A percentile compares a stretch with the other conserved stretches of the same genome.
These are phyloP conservation scores for Volucella inanis DNA, from an alignment of 2,888 invertebrate species.

Conservation along the genomic window DNA sequence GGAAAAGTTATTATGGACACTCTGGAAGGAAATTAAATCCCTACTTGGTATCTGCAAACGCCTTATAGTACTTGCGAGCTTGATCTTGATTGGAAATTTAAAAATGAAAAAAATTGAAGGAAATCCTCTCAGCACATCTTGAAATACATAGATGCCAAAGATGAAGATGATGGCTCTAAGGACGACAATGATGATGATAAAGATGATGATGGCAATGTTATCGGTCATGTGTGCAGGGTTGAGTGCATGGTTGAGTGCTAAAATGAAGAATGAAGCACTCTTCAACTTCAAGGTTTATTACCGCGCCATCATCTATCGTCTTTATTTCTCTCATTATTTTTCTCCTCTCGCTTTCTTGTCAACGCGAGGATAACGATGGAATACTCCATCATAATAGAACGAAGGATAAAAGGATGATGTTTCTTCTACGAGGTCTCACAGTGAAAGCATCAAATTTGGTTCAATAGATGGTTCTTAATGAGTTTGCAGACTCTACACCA, in stretches of 20 bases:
- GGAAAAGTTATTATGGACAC: constrained; percentile 64
- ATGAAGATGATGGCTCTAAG: too few relatives aligned
- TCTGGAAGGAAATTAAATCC: constrained; percentile 65
- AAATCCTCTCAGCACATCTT: constrained; percentile 48
- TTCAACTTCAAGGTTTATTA: constrained; percentile 66
- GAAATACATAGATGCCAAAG: constrained; percentile 33
- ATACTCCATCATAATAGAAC: background rate
- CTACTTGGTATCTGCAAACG: constrained; percentile 62
- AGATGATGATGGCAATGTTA: constrained; percentile 37
- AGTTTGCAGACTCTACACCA: constrained; percentile 58
- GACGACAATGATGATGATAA: too few relatives aligned
- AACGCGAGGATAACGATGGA: constrained; percentile 26
- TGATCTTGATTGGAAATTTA: constrained; percentile 64
- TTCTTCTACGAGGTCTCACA: background rate
- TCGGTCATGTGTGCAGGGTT: constrained; percentile 57
- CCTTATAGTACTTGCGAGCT: constrained; percentile 21
- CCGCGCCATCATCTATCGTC: constrained; percentile 67
- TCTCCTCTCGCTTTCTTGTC: constrained; percentile 51
- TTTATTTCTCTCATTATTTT: constrained; percentile 72
- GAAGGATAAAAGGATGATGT: background rate
- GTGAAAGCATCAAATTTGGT: constrained; percentile 48
- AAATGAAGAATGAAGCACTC: constrained; percentile 59
- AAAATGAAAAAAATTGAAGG: constrained; percentile 38
- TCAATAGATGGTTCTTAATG: constrained; percentile 66
- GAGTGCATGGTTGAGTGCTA: constrained; percentile 40